Evolutionary conservation across 2,797 vertebrate species (phyloP), one percentile per base, ranked within the genome.

Genomic region (Hyperoplus lanceolatus): DNA sequence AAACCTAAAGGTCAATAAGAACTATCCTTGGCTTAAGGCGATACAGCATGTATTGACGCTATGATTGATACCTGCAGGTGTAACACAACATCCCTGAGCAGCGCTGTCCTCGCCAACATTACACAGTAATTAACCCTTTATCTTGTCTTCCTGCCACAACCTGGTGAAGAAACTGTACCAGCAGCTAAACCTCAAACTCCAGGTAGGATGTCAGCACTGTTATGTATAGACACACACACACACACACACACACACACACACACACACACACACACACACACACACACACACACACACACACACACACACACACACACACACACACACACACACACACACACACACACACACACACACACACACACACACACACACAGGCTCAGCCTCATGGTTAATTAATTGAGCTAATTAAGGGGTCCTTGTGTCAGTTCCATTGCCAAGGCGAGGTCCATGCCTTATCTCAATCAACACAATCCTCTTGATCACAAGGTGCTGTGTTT

Each of bases 351-450:
- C 5, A 66, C 1, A 66, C 56, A 66, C 51, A 54, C 55, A 15
- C 15, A 9, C 11, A 2, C 68, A 53, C 57, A 46, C 50, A 43
- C 39, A 21, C 4, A 6, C 21, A 18, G 48, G 56, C 70, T 81
- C 53, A 63, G 73, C 86, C 73, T 73, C n/a, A n/a, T 67, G 68
- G 81, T 90, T 93, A 93, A 94, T 95, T 92, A 93, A 95, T 93
- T 93, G 80, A 91, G 88, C 87, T 93, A 94, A 95, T 94, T 92
- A 93, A 87, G 90, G 21, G 87, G 79, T 83, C 90, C 79, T 73
- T 39, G 79, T 93, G 91, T 94, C 92, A 87, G 81, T 88, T 93
- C 86, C 81, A 84, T 88, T 92, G 90, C 91, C 92, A 93, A 75
- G 21, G 83, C 74, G 69, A 87, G 90, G 91, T 93, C 88, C 76